Conservation (phyloP, 2,797 vertebrate species). For the Mionectes olivaceus region DNA sequence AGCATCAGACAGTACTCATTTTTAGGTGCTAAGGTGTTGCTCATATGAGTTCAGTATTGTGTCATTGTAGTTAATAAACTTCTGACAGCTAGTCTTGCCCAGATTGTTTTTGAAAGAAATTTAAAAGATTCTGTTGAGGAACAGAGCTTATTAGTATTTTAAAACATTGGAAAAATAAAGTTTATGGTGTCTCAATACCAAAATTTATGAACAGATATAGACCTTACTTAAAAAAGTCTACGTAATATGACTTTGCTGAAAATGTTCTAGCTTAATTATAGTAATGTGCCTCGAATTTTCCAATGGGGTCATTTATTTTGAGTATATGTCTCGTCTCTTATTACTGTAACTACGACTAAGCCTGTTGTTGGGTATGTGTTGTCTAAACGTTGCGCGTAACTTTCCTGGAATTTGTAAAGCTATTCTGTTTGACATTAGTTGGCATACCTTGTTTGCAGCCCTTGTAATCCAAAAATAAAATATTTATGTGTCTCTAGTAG, state of each 20-base stretch:
- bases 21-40: not conserved
- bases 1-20: not conserved
- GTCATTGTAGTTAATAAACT: not conserved
- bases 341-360: constrained; percentile 64
- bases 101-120: not conserved
- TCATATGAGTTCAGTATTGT: not conserved
- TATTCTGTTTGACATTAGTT: constrained; percentile 71
- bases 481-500: constrained; percentile 71
- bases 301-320: constrained; percentile 70
- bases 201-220: not conserved
- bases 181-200: not conserved
- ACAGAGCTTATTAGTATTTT: not conserved
- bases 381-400: constrained; percentile 52
- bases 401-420: constrained; percentile 72
- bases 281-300: constrained; percentile 63
- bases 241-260: constrained; percentile 50
- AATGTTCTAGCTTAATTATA: constrained; percentile 70
- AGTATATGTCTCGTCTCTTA: constrained; percentile 57
- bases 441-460: constrained; percentile 68
- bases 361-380: constrained; percentile 67
- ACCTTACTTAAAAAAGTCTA: constrained; percentile 13
- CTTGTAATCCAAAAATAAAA: constrained; percentile 71
- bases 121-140: not conserved
- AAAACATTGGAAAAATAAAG: not conserved
- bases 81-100: not conserved